Base-by-base conservation (phyloP, 1,140 invertebrate genomes). In the Papilio xuthus region DNA sequence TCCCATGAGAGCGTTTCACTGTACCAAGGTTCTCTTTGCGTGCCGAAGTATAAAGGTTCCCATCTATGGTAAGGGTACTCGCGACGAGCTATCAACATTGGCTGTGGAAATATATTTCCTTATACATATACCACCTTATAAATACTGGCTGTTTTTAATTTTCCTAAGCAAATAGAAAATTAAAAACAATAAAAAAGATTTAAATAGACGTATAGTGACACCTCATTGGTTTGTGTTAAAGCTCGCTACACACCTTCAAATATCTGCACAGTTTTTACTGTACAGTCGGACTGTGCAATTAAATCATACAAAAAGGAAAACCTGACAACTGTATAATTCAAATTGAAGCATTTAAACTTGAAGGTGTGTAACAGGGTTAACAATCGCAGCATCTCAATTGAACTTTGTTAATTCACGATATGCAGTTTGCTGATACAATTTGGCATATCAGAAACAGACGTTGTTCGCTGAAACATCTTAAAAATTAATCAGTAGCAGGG, bases 11-110 rank as follows among this genome's bases (percentile, higher is more conserved):
- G 94, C 56, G 95, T 91, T 88, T 98, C 97, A 81, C 96, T 97
- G 90, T 98, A 98, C 82, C 97, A 95, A 0, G 97, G 97, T 85
- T 97, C 97, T 60, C 95, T 94, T 81, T 96, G 96, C 0, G 96
- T 97, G 4, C 97, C 97, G 80, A 98, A 97, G 88, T 96, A 98
- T 50, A 98, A 95, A 0, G 97, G 97, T 88, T 98, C 97, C 97
- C 97, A 97, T 80, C 97, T 94, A 82, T 97, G 96, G 89, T 96
- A 96, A 0, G 96, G 96, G 89, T 95, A 95, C 89, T 97, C 96
- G 69, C 97, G 90, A 87, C 94, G 95, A 0, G 96, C 96, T 6
- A 96, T 94, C 80, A 96, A 83, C 87, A 97, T 95, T 1, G 95
- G 96, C 95, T 96, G 82, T n/a, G 10, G 20, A 83, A 94, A 93